Evolutionary conservation across 2,113 vertebrate genomes (phyloP), one percentile per base, ranked within the genome.

Genomic region (Syngnathoides biaculeatus): DNA sequence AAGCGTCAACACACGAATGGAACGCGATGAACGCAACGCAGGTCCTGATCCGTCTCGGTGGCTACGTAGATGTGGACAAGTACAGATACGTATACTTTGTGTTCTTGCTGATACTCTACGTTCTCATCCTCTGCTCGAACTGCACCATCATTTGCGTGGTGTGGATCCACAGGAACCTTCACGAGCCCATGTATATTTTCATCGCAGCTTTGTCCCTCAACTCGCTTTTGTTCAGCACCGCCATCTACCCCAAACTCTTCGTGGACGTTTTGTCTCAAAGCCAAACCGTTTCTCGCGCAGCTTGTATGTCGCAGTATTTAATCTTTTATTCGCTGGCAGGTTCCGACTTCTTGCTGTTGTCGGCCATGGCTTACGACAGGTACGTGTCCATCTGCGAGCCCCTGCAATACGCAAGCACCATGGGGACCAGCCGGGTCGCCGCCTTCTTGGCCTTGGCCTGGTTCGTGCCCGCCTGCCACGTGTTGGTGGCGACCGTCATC

Each of bases 131-230:
- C 26, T 57, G 26, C 55, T 57, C 13, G 20, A 60, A 60, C 13
- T 39, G 30, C 30, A 60, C 57, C 19, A 60, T 60, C 10, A 60
- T 60, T n/a, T 60, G 57, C 2, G 35, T 60, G 3, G 12, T 60
- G 10, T 60, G 57, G 57, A 60, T 38, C n/a, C 57, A 60, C 57
- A 60, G 57, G 57, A 60, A 60, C 19, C 57, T 60, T 39, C 57
- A 60, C 4, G 19, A 60, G 20, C 57, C 57, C 3, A 60, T 60
- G 57, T 60, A 60, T n/a, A 19, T 60, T 38, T 60, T 60, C 19
- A 60, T 60, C 2, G 57, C 57, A 20, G 30, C 35, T 60, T 13
- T 60, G 35, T 60, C 57, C 4, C 9, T 60, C 3, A 60, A 60
- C 35, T 60, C 57, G 8, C 8, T 60, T 39, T 20, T 60, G 3